Conservation (phyloP, 2,888 invertebrate species). For the Lithophane leautieri region DNA sequence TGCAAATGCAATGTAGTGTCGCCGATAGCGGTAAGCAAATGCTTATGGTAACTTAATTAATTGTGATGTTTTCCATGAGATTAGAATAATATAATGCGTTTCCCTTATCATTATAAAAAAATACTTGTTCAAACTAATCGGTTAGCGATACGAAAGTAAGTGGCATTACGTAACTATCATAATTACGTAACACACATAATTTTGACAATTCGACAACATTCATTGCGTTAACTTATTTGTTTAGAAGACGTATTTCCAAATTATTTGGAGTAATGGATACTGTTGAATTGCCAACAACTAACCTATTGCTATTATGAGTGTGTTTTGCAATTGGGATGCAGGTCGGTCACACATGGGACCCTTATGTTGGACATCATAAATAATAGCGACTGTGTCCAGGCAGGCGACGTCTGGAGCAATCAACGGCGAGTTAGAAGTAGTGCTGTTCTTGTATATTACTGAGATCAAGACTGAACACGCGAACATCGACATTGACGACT, state of each 20-base stretch:
- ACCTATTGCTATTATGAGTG: background rate
- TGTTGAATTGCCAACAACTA: background rate
- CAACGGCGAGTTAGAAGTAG: conserved; percentile 26
- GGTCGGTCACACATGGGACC: background rate
- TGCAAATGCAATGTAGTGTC: conserved; percentile 4
- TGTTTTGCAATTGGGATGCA: conserved; percentile 5
- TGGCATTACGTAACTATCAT: conserved; percentile 36
- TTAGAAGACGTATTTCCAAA: background rate
- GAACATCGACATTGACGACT: background rate
- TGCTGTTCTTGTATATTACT: conserved; percentile 58
- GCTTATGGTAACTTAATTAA: conserved; percentile 42
- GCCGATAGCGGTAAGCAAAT: conserved; percentile 19
- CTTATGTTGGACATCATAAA: background rate
- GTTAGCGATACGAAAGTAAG: conserved; percentile 31
- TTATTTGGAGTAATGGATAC: background rate
- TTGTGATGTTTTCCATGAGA: conserved; percentile 37
- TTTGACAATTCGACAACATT: conserved; percentile 14
- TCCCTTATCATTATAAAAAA: conserved; percentile 26
- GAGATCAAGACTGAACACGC: conserved; percentile 64
- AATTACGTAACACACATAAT: background rate
- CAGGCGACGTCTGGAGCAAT: conserved; percentile 35
- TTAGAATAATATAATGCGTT: conserved; percentile 22
- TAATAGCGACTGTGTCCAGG: conserved; percentile 45
- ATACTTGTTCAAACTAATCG: conserved; percentile 28
- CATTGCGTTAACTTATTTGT: background rate